Evolutionary conservation across 2,113 vertebrate genomes (phyloP), one percentile per base, ranked within the genome.

Genomic region (Chauna torquata): DNA sequence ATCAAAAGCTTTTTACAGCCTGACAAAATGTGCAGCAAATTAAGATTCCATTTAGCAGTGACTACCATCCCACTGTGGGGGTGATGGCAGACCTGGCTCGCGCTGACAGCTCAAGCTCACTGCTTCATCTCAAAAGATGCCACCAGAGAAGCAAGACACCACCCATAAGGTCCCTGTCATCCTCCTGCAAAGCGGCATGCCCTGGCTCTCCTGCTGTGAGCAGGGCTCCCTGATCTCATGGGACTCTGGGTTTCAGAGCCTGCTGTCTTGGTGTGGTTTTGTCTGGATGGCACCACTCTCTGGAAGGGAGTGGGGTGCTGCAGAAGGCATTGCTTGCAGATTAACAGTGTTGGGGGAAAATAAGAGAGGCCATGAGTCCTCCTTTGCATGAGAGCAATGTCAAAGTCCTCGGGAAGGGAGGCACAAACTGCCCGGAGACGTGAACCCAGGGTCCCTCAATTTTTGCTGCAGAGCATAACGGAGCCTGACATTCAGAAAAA

Each of bases 101-200:
- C 34, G 5, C 24, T 49, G 57, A 27, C 12, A 68, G 8, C 38
- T 75, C 0, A 6, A 36, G 8, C 23, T 77, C 13, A 5, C 19
- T 82, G 70, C 74, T 12, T 23, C n/a, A 42, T n/a, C 32, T 19
- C 3, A 1, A 23, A 1, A 23, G 1, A 4, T 2, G 34, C 16
- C 30, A 40, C 8, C 27, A 61, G 34, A 69, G 54, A 74, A 69
- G 9, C 44, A 49, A 49, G 16, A 25, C 24, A 47, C 3, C 11
- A 25, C 12, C 6, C 0, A 0, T 36, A 44, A 52, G n/a, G 4
- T 14, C 78, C 12, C 19, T 50, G 3, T 20, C 30, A 20, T 38
- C 9, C 12, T 55, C 49, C 42, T 2, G 1, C n/a, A 74, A n/a
- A 50, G 47, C 9, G 78, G 3, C 18, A 83, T 52, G 27, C 10